Conservation (phyloP, 2,888 invertebrate genomes). For the Yponomeuta malinellus region DNA sequence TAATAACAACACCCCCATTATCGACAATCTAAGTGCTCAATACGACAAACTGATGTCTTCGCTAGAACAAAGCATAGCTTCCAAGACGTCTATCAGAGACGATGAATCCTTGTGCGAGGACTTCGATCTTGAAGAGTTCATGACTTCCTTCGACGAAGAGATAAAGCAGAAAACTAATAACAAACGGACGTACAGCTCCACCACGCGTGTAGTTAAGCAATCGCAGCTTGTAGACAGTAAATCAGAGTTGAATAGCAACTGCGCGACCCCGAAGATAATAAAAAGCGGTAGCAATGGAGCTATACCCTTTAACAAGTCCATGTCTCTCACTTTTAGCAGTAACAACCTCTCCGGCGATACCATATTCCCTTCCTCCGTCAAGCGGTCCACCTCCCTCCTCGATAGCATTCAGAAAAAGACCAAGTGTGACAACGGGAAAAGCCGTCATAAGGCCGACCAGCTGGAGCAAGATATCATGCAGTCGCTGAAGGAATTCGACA, state of each 20-base stretch:
- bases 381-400: conserved; percentile 74
- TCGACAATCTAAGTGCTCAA: conserved; percentile 63
- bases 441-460: conserved; percentile 62
- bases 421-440: conserved; percentile 53
- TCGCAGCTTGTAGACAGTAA: conserved; percentile 50
- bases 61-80: conserved; percentile 65
- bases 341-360: conserved; percentile 65
- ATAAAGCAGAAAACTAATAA: conserved; percentile 61
- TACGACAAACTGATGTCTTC: conserved; percentile 73
- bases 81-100: conserved; percentile 63
- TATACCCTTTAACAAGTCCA: conserved; percentile 68
- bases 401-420: conserved; percentile 69
- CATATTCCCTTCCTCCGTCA: conserved; percentile 70
- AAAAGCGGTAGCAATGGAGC: conserved; percentile 44
- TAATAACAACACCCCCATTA: conserved; percentile 24
- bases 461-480: conserved; percentile 69
- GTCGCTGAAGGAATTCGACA: conserved; percentile 69
- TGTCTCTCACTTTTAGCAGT: conserved; percentile 76
- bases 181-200: conserved; percentile 66
- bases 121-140: conserved; percentile 79
- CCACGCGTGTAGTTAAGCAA: conserved; percentile 62
- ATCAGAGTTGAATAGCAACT: conserved; percentile 49
- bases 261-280: conserved; percentile 52
- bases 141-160: conserved; percentile 81
- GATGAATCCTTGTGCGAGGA: conserved; percentile 76